phyloP scores from a whole-genome alignment of 2,888 invertebrate species.

The Candidula unifasciata region DNA sequence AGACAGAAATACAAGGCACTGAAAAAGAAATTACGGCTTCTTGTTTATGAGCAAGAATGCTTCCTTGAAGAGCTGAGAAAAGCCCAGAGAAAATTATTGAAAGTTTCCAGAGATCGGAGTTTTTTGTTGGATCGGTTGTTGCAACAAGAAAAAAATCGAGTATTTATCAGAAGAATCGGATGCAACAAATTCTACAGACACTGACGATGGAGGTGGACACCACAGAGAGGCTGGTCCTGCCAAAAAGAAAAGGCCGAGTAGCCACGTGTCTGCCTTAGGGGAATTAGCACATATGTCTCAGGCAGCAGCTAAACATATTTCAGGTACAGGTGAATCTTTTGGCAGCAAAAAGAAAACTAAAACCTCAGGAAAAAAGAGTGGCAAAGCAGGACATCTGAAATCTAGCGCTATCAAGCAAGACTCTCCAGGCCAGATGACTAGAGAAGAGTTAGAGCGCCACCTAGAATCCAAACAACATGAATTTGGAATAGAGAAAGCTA shows the following conservation, averaged over 20 bases:
- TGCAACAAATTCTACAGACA: conserved; percentile 84
- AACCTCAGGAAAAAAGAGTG: conserved; percentile 48
- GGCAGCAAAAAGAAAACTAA: conserved; percentile 47
- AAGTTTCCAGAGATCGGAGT: conserved; percentile 91
- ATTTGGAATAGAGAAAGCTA: conserved; percentile 85
- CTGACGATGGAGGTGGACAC: conserved; percentile 67
- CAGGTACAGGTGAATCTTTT: conserved; percentile 20
- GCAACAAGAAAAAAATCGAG: conserved; percentile 91
- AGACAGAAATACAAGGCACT: conserved; percentile 90
- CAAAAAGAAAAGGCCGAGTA: conserved; percentile 57
- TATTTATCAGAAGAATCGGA: conserved; percentile 88
- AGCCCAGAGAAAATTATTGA: conserved; percentile 90
- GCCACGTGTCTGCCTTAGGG: conserved; percentile 26
- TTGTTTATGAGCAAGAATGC: conserved; percentile 96
- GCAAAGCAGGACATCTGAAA: conserved; percentile 41
- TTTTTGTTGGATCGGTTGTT: conserved; percentile 92
- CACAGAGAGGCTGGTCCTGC: conserved; percentile 65
- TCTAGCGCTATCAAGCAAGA: conserved; percentile 34
- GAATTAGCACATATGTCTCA: conserved; percentile 34
- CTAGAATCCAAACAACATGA: conserved; percentile 90
- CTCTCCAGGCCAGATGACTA: conserved; percentile 86
- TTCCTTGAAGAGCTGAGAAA: conserved; percentile 93
- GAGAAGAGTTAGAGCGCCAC: conserved; percentile 93
- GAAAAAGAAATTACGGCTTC: conserved; percentile 91
- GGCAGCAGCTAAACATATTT: conserved; percentile 19